These are phyloP conservation scores for Drosophila tristis DNA, from an alignment of 1,140 invertebrate genomes.

Conservation along the genomic window DNA sequence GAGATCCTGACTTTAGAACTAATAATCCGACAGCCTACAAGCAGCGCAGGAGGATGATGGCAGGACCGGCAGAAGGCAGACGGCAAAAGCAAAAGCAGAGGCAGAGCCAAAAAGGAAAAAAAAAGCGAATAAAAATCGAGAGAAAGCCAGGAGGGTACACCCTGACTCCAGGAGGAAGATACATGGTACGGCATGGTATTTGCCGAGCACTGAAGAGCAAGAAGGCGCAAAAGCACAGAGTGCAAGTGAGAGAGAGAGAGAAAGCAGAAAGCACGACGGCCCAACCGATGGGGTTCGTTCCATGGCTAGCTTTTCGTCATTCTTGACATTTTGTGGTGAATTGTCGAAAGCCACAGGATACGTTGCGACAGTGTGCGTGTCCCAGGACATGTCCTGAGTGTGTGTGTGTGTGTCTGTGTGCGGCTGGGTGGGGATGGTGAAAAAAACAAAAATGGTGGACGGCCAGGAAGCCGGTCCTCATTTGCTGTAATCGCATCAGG, in stretches of 20 bases:
- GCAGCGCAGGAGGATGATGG: slow-evolving; percentile 38
- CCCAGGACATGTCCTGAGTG: slow-evolving; percentile 14
- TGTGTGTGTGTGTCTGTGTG: slow-evolving; percentile 27
- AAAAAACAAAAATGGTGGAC: slow-evolving; percentile 75
- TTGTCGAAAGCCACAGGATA: slow-evolving; percentile 83
- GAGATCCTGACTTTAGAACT: slow-evolving; percentile 82
- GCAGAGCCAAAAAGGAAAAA: slow-evolving; percentile 37
- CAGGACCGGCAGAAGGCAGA: slow-evolving; percentile 29
- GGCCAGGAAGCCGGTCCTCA: slow-evolving; percentile 81
- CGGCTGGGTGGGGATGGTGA: slow-evolving; percentile 27
- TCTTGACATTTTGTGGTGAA: slow-evolving; percentile 85
- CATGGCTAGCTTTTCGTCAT: slow-evolving; percentile 81
- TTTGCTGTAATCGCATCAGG: slow-evolving; percentile 84
- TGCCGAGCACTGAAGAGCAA: slow-evolving; percentile 38
- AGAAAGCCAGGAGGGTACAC: slow-evolving; percentile 62
- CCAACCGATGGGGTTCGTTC: slow-evolving; percentile 53
- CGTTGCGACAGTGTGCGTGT: slow-evolving; percentile 54
- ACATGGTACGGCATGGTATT: slow-evolving; percentile 18
- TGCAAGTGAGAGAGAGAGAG: slow-evolving; percentile 3
- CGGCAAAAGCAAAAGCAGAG: slow-evolving; percentile 43
- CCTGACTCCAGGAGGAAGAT: slow-evolving; percentile 52
- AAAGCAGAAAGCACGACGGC: slow-evolving; percentile 49
- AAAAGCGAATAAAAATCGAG: slow-evolving; percentile 45
- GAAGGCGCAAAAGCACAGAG: no score
- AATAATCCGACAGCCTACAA: slow-evolving; percentile 82